Conservation (phyloP, 2,113 vertebrate genomes). For the Vimba vimba region DNA sequence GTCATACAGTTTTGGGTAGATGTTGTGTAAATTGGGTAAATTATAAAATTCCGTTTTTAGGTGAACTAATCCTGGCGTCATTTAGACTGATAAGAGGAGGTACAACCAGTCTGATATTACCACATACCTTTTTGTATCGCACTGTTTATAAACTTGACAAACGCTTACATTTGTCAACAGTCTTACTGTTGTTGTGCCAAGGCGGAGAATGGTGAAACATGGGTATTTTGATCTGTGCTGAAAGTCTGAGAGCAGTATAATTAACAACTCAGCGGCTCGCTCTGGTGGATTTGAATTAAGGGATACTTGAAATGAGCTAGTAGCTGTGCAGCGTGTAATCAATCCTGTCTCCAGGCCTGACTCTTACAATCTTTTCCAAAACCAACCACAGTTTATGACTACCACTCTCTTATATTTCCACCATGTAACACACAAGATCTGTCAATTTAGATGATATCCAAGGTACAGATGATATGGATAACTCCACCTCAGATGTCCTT, state of each 20-base stretch:
- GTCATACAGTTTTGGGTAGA: neutral
- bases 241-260: neutral
- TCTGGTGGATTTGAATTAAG: constrained; percentile 26
- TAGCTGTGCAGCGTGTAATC: neutral
- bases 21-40: too few species aligned
- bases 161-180: neutral
- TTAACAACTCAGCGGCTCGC: constrained; percentile 3
- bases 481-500: neutral
- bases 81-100: constrained; percentile 41
- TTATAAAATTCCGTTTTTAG: constrained; percentile 32
- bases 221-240: neutral
- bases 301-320: constrained; percentile 14
- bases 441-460: constrained; percentile 7
- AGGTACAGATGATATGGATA: neutral
- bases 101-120: neutral
- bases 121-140: neutral
- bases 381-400: constrained; percentile 20
- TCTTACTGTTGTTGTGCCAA: neutral
- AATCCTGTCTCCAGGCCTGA: neutral
- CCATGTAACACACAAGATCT: neutral
- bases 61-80: constrained; percentile 56
- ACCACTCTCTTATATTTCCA: neutral
- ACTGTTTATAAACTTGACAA: constrained; percentile 1
- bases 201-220: neutral
- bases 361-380: neutral